phyloP scores from a whole-genome alignment of 2,888 invertebrate species.

The Helleia helle region DNA sequence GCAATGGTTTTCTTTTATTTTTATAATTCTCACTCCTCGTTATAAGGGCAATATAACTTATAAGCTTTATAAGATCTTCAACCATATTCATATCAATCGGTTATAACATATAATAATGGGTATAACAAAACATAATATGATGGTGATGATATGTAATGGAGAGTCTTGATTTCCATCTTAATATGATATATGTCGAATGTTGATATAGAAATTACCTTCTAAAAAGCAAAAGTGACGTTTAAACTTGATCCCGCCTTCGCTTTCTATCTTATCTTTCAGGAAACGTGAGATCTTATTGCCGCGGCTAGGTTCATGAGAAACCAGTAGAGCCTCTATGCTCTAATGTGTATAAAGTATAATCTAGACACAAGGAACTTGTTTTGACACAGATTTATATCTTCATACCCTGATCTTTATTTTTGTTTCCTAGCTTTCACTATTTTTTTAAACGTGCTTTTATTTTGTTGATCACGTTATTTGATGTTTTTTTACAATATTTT shows the following conservation, averaged over 20 bases:
- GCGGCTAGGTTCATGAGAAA: conserved; percentile 2
- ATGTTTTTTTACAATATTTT: too few relatives aligned
- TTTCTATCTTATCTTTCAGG: conserved; percentile 2
- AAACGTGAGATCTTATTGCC: conserved; percentile 4
- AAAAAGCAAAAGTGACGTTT: conserved; percentile 3
- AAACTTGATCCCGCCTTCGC: conserved; percentile 8
- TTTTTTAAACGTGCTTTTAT: too few relatives aligned
- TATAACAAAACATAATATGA: too few relatives aligned
- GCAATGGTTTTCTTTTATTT: too few relatives aligned
- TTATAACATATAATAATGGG: too few relatives aligned
- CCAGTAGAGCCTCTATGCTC: not conserved
- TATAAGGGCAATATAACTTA: too few relatives aligned
- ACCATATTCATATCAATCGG: too few relatives aligned
- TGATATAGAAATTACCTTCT: conserved; percentile 3
- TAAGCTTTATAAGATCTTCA: too few relatives aligned
- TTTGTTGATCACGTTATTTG: too few relatives aligned
- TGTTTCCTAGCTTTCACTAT: too few relatives aligned
- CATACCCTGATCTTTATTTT: too few relatives aligned
- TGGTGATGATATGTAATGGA: not conserved
- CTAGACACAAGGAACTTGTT: not conserved
- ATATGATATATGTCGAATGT: not conserved
- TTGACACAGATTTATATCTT: not conserved
- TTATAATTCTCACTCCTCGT: too few relatives aligned
- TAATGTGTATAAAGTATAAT: not conserved
- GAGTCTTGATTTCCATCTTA: not conserved